Evolutionary conservation across 2,113 vertebrate species (phyloP).

Genomic region (Saiga tatarica): DNA sequence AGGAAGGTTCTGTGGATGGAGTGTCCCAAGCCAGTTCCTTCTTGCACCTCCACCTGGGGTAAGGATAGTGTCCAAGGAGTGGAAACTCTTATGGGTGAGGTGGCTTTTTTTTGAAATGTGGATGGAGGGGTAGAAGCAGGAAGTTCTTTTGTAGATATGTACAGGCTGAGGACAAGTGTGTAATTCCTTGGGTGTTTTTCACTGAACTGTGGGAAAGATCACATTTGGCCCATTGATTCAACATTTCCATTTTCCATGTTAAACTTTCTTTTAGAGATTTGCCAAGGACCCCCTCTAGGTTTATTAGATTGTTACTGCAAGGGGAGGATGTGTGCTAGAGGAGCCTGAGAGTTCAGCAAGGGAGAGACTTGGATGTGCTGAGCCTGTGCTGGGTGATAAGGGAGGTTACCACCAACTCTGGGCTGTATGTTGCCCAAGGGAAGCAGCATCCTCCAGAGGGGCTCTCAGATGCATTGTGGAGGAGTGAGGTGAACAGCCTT

Average conservation of each 20-base stretch:
- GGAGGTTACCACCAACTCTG: neutral
- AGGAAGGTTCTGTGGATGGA: neutral
- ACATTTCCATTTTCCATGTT: neutral
- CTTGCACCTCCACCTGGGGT: neutral
- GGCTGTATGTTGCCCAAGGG: accelerated
- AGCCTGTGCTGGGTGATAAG: neutral
- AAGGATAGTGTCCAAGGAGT: neutral
- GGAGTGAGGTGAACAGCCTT: neutral
- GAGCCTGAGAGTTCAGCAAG: neutral
- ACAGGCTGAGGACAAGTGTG: no score
- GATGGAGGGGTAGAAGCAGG: neutral
- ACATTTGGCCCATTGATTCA: neutral
- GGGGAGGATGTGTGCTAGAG: accelerated
- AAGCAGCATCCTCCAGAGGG: neutral
- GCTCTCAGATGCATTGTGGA: neutral
- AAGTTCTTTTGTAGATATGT: neutral
- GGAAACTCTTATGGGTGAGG: neutral
- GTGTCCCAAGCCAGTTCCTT: neutral
- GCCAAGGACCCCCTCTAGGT: neutral
- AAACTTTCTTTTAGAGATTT: neutral
- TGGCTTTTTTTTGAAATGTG: neutral
- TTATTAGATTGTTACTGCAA: neutral
- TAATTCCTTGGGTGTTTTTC: neutral
- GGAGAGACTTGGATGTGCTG: neutral
- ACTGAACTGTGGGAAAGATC: neutral